Percentiles rank a stretch among this genome's conserved stretches.
Conservation (phyloP, 1,140 invertebrate species). For the Trichoplusia ni region DNA sequence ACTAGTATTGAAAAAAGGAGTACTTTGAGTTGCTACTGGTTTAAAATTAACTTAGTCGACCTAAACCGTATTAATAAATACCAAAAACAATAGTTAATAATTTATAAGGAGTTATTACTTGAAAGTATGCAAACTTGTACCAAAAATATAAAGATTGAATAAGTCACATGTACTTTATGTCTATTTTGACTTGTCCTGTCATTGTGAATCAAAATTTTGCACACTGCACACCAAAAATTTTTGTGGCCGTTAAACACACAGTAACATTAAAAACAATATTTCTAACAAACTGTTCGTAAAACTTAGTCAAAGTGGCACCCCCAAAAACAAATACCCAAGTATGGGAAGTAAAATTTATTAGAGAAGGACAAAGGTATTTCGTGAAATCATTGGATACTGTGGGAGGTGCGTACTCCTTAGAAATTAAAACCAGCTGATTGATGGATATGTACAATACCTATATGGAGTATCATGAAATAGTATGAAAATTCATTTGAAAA, state of each 20-base stretch:
- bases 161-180: too few species aligned
- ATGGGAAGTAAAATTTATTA: constrained; percentile 66
- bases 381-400: constrained; percentile 64
- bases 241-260: not conserved
- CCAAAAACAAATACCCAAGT: constrained; percentile 53
- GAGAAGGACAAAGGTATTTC: constrained; percentile 64
- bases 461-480: not conserved
- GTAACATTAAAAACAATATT: not conserved
- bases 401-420: constrained; percentile 53
- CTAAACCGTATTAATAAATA: too few species aligned
- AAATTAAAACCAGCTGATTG: not conserved
- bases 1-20: too few species aligned
- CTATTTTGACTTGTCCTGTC: too few species aligned
- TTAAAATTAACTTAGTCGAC: too few species aligned
- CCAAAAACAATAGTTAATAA: too few species aligned
- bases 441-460: too few species aligned
- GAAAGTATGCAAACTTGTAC: too few species aligned
- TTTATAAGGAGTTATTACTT: too few species aligned
- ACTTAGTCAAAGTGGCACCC: constrained; percentile 62
- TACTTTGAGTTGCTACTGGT: too few species aligned
- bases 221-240: not conserved
- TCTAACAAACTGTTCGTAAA: not conserved
- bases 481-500: not conserved
- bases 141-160: too few species aligned
- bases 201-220: too few species aligned